Percentiles rank a stretch among this genome's conserved stretches.
Conservation (phyloP, 2,888 invertebrate species). For the Bombylius discolor region DNA sequence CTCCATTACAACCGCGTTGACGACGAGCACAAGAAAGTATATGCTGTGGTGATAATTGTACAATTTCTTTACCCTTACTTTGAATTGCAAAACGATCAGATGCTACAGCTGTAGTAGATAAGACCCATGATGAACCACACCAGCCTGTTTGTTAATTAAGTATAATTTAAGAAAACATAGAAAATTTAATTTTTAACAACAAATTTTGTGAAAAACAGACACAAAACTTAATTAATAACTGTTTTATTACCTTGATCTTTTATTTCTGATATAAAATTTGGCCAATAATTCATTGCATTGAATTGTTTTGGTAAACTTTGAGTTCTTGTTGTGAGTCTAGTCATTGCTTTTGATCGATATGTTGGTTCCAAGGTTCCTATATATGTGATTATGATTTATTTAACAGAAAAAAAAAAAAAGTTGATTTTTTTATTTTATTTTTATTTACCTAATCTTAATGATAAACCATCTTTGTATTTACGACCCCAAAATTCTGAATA, state of each 20-base stretch:
- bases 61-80: slow-evolving; percentile 62
- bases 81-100: slow-evolving; percentile 75
- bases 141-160: slow-evolving; percentile 33
- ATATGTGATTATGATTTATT: neutral
- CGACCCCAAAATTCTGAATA: slow-evolving; percentile 74
- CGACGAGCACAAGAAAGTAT: slow-evolving; percentile 72
- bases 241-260: slow-evolving; percentile 54
- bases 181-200: neutral
- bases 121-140: slow-evolving; percentile 86
- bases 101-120: slow-evolving; percentile 69
- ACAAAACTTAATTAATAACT: neutral
- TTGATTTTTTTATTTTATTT: neutral
- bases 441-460: slow-evolving; percentile 53
- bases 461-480: slow-evolving; percentile 67
- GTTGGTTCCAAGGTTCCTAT: slow-evolving; percentile 32
- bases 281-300: slow-evolving; percentile 67
- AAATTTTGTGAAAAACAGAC: neutral
- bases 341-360: slow-evolving; percentile 32
- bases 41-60: slow-evolving; percentile 68
- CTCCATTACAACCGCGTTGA: slow-evolving; percentile 75
- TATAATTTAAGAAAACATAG: neutral
- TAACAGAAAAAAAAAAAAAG: neutral
- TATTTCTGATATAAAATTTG: slow-evolving; percentile 52
- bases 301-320: slow-evolving; percentile 52
- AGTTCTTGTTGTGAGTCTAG: slow-evolving; percentile 25